phyloP scores from a whole-genome alignment of 2,797 vertebrate species.

The Notolepis coatsorum region DNA sequence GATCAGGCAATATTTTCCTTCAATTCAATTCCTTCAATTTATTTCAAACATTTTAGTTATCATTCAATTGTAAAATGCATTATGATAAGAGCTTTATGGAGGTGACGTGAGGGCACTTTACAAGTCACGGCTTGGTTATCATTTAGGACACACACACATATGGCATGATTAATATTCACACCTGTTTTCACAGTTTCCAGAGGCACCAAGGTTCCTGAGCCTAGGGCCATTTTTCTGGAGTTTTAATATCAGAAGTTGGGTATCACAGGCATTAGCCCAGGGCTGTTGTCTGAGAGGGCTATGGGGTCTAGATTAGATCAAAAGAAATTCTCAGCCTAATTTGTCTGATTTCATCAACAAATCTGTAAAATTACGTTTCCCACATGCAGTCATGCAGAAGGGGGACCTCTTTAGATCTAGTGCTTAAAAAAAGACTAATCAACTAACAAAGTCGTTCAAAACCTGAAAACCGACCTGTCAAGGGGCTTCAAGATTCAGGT shows the following conservation, averaged over 20 bases:
- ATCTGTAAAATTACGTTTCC: too few relatives aligned
- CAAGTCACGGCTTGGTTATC: constrained; percentile 8
- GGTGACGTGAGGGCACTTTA: neutral
- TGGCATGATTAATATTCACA: constrained; percentile 1
- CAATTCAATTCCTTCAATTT: too few relatives aligned
- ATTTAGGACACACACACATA: constrained; percentile 4
- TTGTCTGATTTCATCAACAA: too few relatives aligned
- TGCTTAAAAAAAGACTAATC: too few relatives aligned
- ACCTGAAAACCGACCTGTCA: too few relatives aligned
- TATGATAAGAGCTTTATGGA: constrained; percentile 8
- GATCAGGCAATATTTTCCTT: constrained; percentile 40
- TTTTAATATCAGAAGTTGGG: constrained; percentile 33
- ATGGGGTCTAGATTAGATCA: constrained; percentile 42
- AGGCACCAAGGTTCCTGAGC: neutral
- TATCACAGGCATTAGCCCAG: constrained; percentile 28
- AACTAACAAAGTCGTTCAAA: too few relatives aligned
- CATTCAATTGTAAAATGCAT: constrained; percentile 27
- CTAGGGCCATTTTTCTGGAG: neutral
- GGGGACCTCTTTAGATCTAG: too few relatives aligned
- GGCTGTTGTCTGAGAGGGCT: constrained; percentile 22
- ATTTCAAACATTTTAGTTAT: constrained; percentile 34
- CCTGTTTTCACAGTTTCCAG: constrained; percentile 8
- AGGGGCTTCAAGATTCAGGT: too few relatives aligned
- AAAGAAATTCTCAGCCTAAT: too few relatives aligned
- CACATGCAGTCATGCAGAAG: too few relatives aligned